These are phyloP conservation scores for Salvelinus alpinus DNA, from an alignment of 2,113 vertebrate genomes.

Conservation along the genomic window DNA sequence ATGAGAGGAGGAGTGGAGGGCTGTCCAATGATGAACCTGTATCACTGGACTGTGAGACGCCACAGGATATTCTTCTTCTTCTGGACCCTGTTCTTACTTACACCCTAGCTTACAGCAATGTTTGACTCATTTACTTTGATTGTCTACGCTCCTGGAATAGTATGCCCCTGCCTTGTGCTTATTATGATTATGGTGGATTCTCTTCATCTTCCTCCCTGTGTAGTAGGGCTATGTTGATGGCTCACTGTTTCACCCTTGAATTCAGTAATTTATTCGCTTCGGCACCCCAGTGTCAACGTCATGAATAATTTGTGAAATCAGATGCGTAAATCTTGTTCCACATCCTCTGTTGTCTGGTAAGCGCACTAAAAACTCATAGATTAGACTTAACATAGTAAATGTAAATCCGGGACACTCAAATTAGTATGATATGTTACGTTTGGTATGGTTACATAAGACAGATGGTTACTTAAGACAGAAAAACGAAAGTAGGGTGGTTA, in stretches of 20 bases:
- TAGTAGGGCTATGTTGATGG: background rate
- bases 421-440: too few species aligned
- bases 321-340: constrained; percentile 26
- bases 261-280: background rate
- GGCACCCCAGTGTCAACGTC: background rate
- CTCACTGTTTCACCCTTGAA: constrained; percentile 15
- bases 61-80: constrained; percentile 10
- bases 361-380: constrained; percentile 1
- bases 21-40: constrained; percentile 37
- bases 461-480: too few species aligned
- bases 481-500: too few species aligned
- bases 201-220: background rate
- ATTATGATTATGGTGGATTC: constrained; percentile 1
- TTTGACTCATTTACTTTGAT: constrained; percentile 5
- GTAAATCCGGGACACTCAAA: too few species aligned
- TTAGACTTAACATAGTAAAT: too few species aligned
- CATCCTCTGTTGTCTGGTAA: constrained; percentile 15
- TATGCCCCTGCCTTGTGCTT: constrained; percentile 3
- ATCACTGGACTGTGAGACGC: constrained; percentile 20
- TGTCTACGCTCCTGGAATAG: background rate
- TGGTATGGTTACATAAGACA: too few species aligned
- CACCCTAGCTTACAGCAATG: constrained; percentile 13
- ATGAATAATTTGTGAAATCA: constrained; percentile 42
- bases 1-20: constrained; percentile 32
- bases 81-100: constrained; percentile 30